phyloP scores from a whole-genome alignment of 1,140 invertebrate genomes.

The Tenebrio molitor region DNA sequence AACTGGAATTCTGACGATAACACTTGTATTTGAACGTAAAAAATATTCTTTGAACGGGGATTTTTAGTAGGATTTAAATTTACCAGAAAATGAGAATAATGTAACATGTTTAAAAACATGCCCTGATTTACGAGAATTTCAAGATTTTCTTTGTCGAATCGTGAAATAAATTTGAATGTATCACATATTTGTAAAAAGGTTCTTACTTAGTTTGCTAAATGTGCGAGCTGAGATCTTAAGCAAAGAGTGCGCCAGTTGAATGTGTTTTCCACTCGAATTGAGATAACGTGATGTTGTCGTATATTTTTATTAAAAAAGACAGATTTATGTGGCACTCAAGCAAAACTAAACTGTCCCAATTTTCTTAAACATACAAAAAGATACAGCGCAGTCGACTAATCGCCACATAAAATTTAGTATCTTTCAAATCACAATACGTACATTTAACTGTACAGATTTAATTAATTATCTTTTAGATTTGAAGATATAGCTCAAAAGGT shows the following conservation, averaged over 20 bases:
- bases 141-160: neutral
- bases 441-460: no score
- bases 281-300: neutral
- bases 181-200: neutral
- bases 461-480: no score
- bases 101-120: neutral
- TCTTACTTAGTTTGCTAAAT: neutral
- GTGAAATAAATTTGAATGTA: neutral
- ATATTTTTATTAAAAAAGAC: neutral
- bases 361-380: neutral
- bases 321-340: neutral
- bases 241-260: neutral
- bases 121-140: constrained; percentile 15
- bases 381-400: neutral
- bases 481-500: no score
- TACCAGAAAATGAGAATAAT: constrained; percentile 18
- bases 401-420: no score
- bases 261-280: neutral
- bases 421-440: no score
- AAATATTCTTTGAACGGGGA: constrained; percentile 27
- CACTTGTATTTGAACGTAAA: constrained; percentile 12
- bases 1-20: constrained; percentile 17
- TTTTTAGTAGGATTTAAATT: constrained; percentile 20
- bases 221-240: neutral
- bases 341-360: neutral